These are phyloP conservation scores for Armadillidium nasatum DNA, from an alignment of 1,140 invertebrate genomes.

Conservation along the genomic window DNA sequence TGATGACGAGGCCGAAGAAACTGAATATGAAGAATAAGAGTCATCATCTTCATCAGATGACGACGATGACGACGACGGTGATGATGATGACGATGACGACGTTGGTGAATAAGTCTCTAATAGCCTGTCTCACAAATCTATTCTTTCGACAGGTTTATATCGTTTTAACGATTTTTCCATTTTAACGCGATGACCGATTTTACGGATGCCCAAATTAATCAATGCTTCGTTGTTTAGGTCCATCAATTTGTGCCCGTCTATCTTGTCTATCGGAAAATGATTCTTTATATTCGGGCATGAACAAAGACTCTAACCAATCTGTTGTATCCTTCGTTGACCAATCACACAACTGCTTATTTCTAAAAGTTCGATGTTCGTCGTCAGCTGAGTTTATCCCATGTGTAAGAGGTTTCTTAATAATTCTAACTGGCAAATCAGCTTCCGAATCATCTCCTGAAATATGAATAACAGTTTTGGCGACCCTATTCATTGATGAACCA, in stretches of 20 bases:
- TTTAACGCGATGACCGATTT: conserved; percentile 56
- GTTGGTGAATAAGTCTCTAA: background rate
- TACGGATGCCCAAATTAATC: conserved; percentile 55
- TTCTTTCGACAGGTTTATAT: conserved; percentile 41
- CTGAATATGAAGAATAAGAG: background rate
- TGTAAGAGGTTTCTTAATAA: conserved; percentile 28
- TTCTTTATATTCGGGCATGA: conserved; percentile 54
- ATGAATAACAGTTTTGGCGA: conserved; percentile 37
- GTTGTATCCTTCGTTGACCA: conserved; percentile 55
- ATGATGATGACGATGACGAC: background rate
- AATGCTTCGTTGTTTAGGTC: conserved; percentile 55
- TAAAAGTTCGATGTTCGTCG: conserved; percentile 43
- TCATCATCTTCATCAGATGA: too few species aligned
- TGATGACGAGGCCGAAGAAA: background rate
- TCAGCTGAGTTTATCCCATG: conserved; percentile 16
- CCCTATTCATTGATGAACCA: conserved; percentile 5
- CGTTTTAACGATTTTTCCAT: conserved; percentile 54
- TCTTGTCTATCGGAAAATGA: conserved; percentile 51
- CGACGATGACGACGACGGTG: background rate
- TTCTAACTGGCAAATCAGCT: conserved; percentile 17
- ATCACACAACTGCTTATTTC: conserved; percentile 51
- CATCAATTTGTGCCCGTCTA: conserved; percentile 53
- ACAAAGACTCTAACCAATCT: conserved; percentile 55
- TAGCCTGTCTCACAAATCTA: conserved; percentile 36
- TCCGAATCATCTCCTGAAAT: conserved; percentile 33